Conservation (phyloP, 2,888 invertebrate species). For the Parapristionchus giblindavisi region DNA sequence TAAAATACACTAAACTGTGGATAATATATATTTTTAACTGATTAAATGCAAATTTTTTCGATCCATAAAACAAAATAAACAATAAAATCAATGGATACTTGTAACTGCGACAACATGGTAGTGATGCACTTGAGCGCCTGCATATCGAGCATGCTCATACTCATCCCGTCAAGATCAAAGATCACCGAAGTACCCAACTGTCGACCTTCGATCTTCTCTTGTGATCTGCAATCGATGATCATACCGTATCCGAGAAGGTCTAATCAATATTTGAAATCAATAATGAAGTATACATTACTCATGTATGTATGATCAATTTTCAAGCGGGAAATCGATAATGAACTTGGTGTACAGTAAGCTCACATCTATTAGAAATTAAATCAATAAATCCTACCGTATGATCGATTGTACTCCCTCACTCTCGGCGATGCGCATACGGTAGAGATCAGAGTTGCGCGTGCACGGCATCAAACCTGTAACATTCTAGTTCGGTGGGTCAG, state of each 20-base stretch:
- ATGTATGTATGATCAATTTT: neutral
- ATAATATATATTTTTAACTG: neutral
- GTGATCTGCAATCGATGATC: conserved; percentile 38
- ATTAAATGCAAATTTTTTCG: neutral
- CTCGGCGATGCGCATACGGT: conserved; percentile 62
- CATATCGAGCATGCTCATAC: conserved; percentile 57
- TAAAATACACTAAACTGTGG: neutral
- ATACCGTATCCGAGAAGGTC: neutral
- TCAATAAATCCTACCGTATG: conserved; percentile 45
- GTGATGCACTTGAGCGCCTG: conserved; percentile 57
- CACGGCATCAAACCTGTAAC: conserved; percentile 50
- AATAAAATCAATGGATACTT: conserved; percentile 42
- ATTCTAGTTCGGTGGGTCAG: conserved; percentile 2
- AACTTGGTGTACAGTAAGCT: neutral
- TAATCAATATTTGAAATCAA: neutral
- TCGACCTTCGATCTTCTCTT: conserved; percentile 52
- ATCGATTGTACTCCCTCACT: conserved; percentile 66
- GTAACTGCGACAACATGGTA: conserved; percentile 58
- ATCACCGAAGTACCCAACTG: conserved; percentile 64
- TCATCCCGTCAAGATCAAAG: conserved; percentile 63
- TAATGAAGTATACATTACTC: neutral
- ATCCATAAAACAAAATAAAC: neutral
- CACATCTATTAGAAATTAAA: neutral
- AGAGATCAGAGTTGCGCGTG: conserved; percentile 57
- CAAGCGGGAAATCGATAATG: no score